These are phyloP conservation scores for Anadara kagoshimensis DNA, from an alignment of 1,140 invertebrate species.

Conservation along the genomic window DNA sequence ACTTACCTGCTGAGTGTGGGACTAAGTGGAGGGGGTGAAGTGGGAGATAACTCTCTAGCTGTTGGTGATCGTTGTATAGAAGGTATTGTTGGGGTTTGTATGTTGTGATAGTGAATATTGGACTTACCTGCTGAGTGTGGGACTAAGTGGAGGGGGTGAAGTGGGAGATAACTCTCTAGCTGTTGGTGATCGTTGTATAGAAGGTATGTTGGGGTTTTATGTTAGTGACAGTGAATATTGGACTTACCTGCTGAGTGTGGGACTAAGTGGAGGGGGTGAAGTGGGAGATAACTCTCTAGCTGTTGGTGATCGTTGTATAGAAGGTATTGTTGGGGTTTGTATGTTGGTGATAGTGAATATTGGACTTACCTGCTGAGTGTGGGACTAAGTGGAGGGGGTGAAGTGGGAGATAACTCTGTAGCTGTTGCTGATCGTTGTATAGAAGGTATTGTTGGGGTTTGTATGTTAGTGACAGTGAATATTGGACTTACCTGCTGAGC, in stretches of 20 bases:
- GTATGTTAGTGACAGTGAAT: background rate
- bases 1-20: conserved; percentile 60
- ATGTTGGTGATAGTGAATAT: too few relatives aligned
- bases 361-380: conserved; percentile 59
- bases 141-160: conserved; percentile 46
- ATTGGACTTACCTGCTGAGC: conserved; percentile 53
- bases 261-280: conserved; percentile 46
- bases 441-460: conserved; percentile 7
- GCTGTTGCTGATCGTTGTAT: conserved; percentile 37
- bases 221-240: too few relatives aligned
- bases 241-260: conserved; percentile 58
- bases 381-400: conserved; percentile 48
- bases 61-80: conserved; percentile 35
- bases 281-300: conserved; percentile 34
- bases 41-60: conserved; percentile 32
- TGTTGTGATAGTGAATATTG: too few relatives aligned
- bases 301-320: conserved; percentile 35
- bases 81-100: too few relatives aligned
- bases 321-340: too few relatives aligned
- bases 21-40: conserved; percentile 43
- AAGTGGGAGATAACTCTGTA: conserved; percentile 32
- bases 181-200: conserved; percentile 35
- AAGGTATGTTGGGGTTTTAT: too few relatives aligned
- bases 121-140: conserved; percentile 59
- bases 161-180: conserved; percentile 34